Percentiles rank a stretch among this genome's conserved stretches.
These are phyloP conservation scores for Epistrophe eligans DNA, from an alignment of 2,888 invertebrate species.

Conservation along the genomic window DNA sequence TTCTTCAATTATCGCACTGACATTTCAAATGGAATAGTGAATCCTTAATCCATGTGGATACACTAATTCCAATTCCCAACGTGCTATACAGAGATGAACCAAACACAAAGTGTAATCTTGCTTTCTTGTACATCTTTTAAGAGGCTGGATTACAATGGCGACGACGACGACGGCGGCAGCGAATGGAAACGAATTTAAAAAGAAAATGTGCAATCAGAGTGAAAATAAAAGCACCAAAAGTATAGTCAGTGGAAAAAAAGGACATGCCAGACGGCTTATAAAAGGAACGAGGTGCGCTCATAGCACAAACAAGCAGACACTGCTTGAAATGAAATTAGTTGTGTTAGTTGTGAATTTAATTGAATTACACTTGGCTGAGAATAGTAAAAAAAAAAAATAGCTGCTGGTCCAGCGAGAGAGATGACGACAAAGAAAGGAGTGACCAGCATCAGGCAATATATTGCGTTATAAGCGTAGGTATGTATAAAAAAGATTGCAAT, in stretches of 20 bases:
- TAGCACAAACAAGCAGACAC: conserved; percentile 21
- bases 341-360: conserved; percentile 69
- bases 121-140: conserved; percentile 34
- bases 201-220: conserved; percentile 25
- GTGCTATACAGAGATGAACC: conserved; percentile 9
- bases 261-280: conserved; percentile 36
- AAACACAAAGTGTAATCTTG: conserved; percentile 20
- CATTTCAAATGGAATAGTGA: conserved; percentile 52
- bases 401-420: neutral
- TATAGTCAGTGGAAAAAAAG: neutral
- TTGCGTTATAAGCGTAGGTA: neutral
- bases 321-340: conserved; percentile 58
- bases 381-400: neutral
- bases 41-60: conserved; percentile 53
- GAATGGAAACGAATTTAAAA: conserved; percentile 40
- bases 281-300: conserved; percentile 28
- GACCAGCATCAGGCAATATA: neutral
- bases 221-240: neutral
- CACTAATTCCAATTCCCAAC: conserved; percentile 49
- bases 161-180: neutral
- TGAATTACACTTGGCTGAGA: conserved; percentile 56
- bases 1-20: conserved; percentile 66
- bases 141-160: conserved; percentile 43
- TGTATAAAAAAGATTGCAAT: neutral
- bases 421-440: neutral